phyloP scores from a whole-genome alignment of 2,113 vertebrate species.

The Thalassarche chlororhynchos region DNA sequence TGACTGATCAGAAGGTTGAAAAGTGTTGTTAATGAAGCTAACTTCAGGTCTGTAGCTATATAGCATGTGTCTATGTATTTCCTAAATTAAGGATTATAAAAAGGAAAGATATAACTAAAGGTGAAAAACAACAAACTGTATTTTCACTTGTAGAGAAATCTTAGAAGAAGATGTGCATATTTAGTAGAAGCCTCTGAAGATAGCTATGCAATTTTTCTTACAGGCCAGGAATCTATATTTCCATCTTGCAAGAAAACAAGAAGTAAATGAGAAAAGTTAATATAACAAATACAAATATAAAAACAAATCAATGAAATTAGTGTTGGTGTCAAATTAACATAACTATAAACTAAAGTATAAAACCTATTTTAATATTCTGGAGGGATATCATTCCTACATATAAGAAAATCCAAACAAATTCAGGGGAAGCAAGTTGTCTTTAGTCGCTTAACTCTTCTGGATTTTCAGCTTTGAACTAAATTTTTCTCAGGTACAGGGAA shows the following conservation, averaged over 20 bases:
- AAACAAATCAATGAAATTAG: neutral
- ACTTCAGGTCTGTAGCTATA: neutral
- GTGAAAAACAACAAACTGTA: neutral
- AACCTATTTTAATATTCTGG: neutral
- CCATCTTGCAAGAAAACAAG: neutral
- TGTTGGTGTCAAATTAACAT: neutral
- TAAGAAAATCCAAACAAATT: neutral
- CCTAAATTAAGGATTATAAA: neutral
- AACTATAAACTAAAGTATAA: neutral
- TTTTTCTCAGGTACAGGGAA: neutral
- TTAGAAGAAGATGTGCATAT: neutral
- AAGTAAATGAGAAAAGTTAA: neutral
- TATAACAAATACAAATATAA: neutral
- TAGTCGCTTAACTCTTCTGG: neutral
- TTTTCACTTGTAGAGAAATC: neutral
- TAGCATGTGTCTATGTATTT: neutral
- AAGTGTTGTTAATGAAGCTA: neutral
- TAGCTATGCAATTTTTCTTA: neutral
- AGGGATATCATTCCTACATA: neutral
- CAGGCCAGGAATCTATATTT: neutral
- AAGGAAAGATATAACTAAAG: neutral
- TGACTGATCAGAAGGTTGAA: neutral
- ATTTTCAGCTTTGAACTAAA: neutral
- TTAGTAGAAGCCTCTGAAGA: neutral
- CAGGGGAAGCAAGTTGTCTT: neutral